Percentiles rank a stretch among this genome's conserved stretches.
Conservation (phyloP, 1,140 invertebrate genomes). For the Drosophila triauraria region DNA sequence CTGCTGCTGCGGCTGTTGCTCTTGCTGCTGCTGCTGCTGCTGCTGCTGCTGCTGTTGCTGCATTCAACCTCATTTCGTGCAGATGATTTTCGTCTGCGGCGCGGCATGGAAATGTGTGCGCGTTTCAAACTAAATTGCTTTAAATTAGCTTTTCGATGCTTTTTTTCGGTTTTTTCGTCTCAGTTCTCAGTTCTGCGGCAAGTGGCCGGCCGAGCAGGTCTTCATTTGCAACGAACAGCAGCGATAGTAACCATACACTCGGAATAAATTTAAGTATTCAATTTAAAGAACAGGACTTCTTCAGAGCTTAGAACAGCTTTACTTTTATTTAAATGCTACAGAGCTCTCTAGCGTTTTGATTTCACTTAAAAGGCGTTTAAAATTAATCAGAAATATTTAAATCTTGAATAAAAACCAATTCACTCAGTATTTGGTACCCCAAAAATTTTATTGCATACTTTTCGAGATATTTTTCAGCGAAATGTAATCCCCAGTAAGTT, state of each 20-base stretch:
- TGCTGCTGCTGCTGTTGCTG: slow-evolving; percentile 31
- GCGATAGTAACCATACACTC: slow-evolving; percentile 26
- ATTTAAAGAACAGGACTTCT: too few species aligned
- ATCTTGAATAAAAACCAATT: too few species aligned
- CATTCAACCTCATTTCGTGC: slow-evolving; percentile 76
- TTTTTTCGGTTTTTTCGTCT: slow-evolving; percentile 41
- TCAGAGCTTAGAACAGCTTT: too few species aligned
- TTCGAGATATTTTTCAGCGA: too few species aligned
- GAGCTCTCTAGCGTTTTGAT: too few species aligned
- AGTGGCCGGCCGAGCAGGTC: slow-evolving; percentile 69
- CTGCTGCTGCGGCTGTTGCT: too few species aligned
- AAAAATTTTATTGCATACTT: too few species aligned
- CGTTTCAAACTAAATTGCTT: slow-evolving; percentile 83
- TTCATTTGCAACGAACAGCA: slow-evolving; percentile 74
- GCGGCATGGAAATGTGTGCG: slow-evolving; percentile 78
- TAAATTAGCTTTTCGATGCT: slow-evolving; percentile 82
- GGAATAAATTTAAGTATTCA: not conserved
- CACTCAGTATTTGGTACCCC: too few species aligned
- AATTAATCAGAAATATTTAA: too few species aligned
- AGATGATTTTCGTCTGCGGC: slow-evolving; percentile 50
- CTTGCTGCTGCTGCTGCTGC: slow-evolving; percentile 15
- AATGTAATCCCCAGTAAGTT: too few species aligned
- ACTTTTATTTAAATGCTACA: too few species aligned
- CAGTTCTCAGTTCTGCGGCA: slow-evolving; percentile 38
- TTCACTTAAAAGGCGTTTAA: too few species aligned